These are phyloP conservation scores for Eptesicus fuscus DNA, from an alignment of 2,113 vertebrate genomes.

Conservation along the genomic window DNA sequence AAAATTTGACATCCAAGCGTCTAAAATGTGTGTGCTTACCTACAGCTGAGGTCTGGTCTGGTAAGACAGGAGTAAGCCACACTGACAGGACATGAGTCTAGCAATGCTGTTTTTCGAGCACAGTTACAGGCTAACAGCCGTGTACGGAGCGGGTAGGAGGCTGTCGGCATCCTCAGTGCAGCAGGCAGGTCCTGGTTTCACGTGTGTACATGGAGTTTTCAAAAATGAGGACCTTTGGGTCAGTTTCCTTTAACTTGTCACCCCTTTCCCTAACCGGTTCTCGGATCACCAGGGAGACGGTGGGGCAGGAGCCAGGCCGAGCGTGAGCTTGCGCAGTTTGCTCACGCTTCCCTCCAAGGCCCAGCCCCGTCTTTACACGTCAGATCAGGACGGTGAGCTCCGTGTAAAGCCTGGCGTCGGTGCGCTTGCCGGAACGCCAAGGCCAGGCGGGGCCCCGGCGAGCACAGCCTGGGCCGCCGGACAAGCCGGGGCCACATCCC, in stretches of 20 bases:
- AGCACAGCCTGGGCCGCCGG: too few relatives aligned
- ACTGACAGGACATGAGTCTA: rapidly evolving
- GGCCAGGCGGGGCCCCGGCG: too few relatives aligned
- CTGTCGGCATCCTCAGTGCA: not conserved
- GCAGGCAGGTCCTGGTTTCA: not conserved
- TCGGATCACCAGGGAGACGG: not conserved
- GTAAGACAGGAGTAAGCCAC: not conserved
- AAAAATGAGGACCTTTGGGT: not conserved
- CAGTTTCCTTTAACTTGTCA: not conserved
- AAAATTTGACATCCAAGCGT: not conserved
- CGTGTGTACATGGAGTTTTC: not conserved
- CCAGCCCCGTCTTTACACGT: not conserved
- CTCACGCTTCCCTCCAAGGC: not conserved
- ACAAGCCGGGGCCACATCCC: not conserved
- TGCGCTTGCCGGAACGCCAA: not conserved
- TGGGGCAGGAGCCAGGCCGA: too few relatives aligned
- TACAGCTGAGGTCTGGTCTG: not conserved
- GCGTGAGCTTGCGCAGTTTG: not conserved
- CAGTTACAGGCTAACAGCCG: rapidly evolving
- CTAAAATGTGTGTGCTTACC: not conserved
- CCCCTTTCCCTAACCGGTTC: not conserved
- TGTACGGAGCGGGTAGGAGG: rapidly evolving
- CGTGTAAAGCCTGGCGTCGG: not conserved
- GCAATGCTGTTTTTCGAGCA: rapidly evolving
- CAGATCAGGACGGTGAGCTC: not conserved